These are phyloP conservation scores for Euphonia xanthogaster DNA, from an alignment of 2,797 vertebrate genomes.

Conservation along the genomic window DNA sequence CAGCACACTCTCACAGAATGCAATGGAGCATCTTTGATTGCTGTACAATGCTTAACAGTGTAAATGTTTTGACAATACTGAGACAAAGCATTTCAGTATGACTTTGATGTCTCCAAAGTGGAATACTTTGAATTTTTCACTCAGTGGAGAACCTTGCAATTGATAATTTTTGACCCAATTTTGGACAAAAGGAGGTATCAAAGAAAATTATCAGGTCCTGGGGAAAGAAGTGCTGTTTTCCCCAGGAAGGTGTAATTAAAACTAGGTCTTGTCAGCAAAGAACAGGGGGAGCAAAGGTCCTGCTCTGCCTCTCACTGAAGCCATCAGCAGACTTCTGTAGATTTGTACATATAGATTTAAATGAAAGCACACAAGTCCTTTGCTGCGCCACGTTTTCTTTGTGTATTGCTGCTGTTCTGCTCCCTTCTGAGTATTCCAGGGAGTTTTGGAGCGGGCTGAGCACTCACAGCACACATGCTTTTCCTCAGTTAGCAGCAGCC, in stretches of 20 bases:
- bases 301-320: not conserved
- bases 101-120: not conserved
- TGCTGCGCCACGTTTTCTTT: not conserved
- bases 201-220: not conserved
- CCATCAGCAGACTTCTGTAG: not conserved
- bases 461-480: not conserved
- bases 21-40: not conserved
- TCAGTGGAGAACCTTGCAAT: not conserved
- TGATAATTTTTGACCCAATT: not conserved
- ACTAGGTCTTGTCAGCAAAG: not conserved
- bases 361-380: not conserved
- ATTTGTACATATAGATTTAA: not conserved
- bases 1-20: not conserved
- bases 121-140: not conserved
- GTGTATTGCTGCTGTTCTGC: not conserved
- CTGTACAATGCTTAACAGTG: not conserved
- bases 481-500: not conserved
- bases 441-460: not conserved
- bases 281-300: not conserved
- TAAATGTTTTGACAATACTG: slow-evolving; percentile 26
- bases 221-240: not conserved
- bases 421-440: not conserved
- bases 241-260: not conserved
- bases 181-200: not conserved
- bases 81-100: not conserved